Evolutionary conservation across 2,797 vertebrate genomes (phyloP), one percentile per base, ranked within the genome.

Genomic region (Molossus alvarezi): DNA sequence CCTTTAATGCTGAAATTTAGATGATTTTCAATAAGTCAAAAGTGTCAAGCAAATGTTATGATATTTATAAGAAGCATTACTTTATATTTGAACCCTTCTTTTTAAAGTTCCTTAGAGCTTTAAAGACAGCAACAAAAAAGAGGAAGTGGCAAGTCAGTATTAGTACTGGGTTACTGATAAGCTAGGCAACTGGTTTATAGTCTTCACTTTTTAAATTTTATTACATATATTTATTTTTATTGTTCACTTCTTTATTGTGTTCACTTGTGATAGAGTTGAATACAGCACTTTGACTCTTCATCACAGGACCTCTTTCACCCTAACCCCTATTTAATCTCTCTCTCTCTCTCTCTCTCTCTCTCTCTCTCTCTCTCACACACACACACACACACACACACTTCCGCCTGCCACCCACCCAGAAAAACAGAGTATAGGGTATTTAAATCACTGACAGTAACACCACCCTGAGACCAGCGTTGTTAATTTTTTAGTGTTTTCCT

Each of bases 1-100:
- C 76, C 71, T 92, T 93, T 91, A 85, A 37, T 85, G 55, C 29
- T 81, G n/a, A 96, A 29, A 91, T 92, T 94, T 90, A 83, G 37
- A 90, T 64, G 87, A 86, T 87, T 95, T 81, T 72, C 11, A 37
- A 41, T 94, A 91, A 72, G 23, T 96, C 65, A 55, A 64, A 92
- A 90, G 17, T 60, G 48, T 75, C 71, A 80, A 83, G 20, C 57
- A 92, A 92, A 90, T 80, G 58, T 9, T 85, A 45, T 82, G 41
- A 60, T 76, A 92, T 89, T 76, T 55, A n/a, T 55, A 58, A 72
- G 13, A 90, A 87, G 27, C 33, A 58, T 90, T 80, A 80, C 6
- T 90, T 88, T 60, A 91, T 23, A 79, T 86, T 91, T 89, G 79
- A 69, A 25, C 0, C 77, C 76, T 94, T 92, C 76, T 90, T 87